These are phyloP conservation scores for Odontesthes bonariensis DNA, from an alignment of 2,113 vertebrate species.

Conservation along the genomic window DNA sequence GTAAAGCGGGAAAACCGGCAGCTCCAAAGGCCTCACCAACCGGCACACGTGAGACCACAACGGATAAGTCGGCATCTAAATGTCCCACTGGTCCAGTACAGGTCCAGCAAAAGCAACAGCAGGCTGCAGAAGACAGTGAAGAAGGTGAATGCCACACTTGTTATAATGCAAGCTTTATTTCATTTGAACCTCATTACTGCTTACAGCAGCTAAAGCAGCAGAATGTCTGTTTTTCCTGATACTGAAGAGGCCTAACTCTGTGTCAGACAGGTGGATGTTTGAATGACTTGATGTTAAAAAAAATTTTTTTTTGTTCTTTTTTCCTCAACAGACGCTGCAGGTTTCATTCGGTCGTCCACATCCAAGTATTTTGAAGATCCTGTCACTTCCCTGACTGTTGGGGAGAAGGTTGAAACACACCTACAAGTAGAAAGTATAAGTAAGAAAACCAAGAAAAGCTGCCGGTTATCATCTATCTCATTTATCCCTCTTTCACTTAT, in stretches of 20 bases:
- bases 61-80: not conserved
- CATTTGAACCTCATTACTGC: no score
- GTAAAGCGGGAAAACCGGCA: not conserved
- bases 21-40: not conserved
- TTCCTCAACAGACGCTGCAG: no score
- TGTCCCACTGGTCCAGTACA: not conserved
- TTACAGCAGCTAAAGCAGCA: no score
- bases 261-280: no score
- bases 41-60: slow-evolving; percentile 26
- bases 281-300: no score
- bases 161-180: no score
- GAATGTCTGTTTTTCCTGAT: no score
- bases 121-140: not conserved
- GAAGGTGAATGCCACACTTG: not conserved
- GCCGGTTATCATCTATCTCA: not conserved
- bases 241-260: no score
- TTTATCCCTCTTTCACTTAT: not conserved
- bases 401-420: not conserved
- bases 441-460: not conserved
- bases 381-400: not conserved
- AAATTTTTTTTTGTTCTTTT: no score
- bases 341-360: no score
- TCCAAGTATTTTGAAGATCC: not conserved
- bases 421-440: not conserved
- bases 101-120: not conserved